phyloP scores from a whole-genome alignment of 2,113 vertebrate species.

The Forbesichthys agassizii region DNA sequence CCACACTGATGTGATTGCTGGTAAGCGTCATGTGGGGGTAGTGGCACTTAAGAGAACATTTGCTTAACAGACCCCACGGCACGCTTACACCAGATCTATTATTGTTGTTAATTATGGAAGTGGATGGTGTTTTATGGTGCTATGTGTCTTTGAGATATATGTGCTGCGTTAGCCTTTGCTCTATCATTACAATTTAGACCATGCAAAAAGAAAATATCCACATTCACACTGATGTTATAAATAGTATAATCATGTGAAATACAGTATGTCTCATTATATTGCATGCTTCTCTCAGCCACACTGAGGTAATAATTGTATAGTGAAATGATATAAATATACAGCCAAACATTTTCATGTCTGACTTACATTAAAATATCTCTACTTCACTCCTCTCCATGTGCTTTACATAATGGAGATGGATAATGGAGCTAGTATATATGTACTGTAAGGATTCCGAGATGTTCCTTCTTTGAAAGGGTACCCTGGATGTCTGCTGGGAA shows the following conservation, averaged over 20 bases:
- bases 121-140: conserved; percentile 8
- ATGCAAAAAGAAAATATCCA: too few relatives aligned
- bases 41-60: conserved; percentile 57
- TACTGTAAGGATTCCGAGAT: too few relatives aligned
- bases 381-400: background rate
- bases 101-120: conserved; percentile 47
- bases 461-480: conserved; percentile 25
- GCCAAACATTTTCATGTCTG: too few relatives aligned
- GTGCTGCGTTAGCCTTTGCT: conserved; percentile 8
- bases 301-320: background rate
- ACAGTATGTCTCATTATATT: background rate
- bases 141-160: conserved; percentile 22
- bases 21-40: conserved; percentile 40
- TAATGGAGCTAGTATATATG: background rate
- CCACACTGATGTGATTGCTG: conserved; percentile 34
- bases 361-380: too few relatives aligned
- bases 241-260: background rate
- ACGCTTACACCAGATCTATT: conserved; percentile 39
- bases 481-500: conserved; percentile 53
- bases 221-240: too few relatives aligned
- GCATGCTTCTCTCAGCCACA: too few relatives aligned
- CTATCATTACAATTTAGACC: background rate
- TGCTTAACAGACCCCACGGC: conserved; percentile 56
- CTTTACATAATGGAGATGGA: background rate
- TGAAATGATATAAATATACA: too few relatives aligned